Evolutionary conservation across 2,888 invertebrate species (phyloP), one percentile per base, ranked within the genome.

Genomic region (Hirudinaria manillensis): DNA sequence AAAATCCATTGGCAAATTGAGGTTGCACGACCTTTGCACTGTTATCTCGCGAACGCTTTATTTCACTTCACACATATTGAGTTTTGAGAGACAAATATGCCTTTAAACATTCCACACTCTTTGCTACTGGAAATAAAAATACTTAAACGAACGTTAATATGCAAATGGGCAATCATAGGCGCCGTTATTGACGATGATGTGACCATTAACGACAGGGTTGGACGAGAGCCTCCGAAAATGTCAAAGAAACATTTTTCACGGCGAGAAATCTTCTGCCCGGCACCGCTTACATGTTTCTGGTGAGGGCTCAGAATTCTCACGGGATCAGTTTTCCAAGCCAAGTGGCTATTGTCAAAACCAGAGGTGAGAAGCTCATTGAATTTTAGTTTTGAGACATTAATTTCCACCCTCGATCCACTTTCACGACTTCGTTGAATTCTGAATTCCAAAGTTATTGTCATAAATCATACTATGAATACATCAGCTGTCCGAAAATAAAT

Each of bases 281-380:
- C 81, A 91, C 92, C 68, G 89, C 90, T 53, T 94, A 94, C 86
- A 89, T 93, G 78, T 94, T 94, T 84, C 87, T 93, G 77, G 91
- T 94, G 55, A 89, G 88, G 73, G 93, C 93, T 0, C 91, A 92
- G 86, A 94, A 93, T 84, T 89, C 90, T 21, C 91, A 93, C 82
- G 94, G 94, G 19, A 87, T 93, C 70, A 92, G 93, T 0, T 89
- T 90, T 55, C 93, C 94, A 0, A 92, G 93, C 80, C 89, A 89
- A n/a, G 78, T 79, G 34, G 75, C 79, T 21, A 72, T 66, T 19
- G 65, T 79, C 67, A 75, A 74, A 29, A 77, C 77, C 27, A 76
- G 45, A 70, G 77, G 78, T 75, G 21, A n/a, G 61, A 32, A n/a
- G 10, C 34, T 68, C 24, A 16, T 61, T 2, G 4, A 13, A 53